Conservation (phyloP, 1,140 invertebrate species). For the Periplaneta americana region DNA sequence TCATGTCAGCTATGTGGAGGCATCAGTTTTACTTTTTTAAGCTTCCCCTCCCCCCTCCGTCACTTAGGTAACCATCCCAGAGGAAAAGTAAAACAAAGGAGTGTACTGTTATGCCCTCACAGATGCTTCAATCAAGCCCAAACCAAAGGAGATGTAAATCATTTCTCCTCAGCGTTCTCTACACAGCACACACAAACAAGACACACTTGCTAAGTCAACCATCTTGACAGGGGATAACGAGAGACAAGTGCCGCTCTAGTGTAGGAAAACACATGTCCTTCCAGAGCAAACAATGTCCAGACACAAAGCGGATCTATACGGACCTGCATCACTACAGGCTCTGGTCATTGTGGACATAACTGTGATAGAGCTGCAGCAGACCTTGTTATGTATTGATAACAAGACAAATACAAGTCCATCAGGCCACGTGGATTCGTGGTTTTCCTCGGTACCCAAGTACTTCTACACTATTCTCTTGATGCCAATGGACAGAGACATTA, state of each 20-base stretch:
- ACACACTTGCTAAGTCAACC: background rate
- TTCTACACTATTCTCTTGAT: too few species aligned
- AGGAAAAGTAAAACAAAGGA: background rate
- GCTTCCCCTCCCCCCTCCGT: background rate
- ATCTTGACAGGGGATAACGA: background rate
- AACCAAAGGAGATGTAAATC: background rate
- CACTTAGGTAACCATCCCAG: background rate
- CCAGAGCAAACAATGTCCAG: background rate
- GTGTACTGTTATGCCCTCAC: background rate
- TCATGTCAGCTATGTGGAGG: background rate
- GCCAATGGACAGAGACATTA: too few species aligned
- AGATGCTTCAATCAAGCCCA: background rate
- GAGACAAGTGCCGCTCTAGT: background rate
- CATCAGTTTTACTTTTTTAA: background rate
- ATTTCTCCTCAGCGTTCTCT: background rate
- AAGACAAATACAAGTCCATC: too few species aligned
- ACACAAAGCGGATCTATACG: too few species aligned
- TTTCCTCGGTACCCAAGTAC: too few species aligned
- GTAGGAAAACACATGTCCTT: background rate
- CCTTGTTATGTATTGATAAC: too few species aligned
- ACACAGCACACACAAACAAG: background rate
- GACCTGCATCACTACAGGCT: too few species aligned
- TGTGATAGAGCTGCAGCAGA: too few species aligned
- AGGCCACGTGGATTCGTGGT: too few species aligned
- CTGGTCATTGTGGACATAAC: too few species aligned